Conservation (phyloP, 1,140 invertebrate genomes). For the Venturia canescens region DNA sequence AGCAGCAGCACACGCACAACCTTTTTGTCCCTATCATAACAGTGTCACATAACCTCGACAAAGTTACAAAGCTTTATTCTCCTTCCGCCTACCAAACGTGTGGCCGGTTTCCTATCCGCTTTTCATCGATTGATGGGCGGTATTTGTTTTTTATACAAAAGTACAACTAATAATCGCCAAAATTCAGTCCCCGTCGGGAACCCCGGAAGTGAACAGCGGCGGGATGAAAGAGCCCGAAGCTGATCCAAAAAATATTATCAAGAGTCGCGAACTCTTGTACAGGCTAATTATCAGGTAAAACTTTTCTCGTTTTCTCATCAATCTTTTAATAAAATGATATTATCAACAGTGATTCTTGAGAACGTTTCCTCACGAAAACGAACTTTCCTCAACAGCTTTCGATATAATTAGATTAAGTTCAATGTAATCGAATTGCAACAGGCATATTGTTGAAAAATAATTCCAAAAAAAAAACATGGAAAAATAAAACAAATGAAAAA, state of each 20-base stretch:
- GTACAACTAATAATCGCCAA: conserved; percentile 48
- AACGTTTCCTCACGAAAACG: no score
- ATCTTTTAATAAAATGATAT: no score
- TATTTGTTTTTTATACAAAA: not conserved
- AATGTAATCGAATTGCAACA: no score
- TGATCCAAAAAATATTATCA: conserved; percentile 86
- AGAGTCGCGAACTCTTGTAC: conserved; percentile 89
- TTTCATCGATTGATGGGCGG: conserved; percentile 48
- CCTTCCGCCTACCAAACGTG: not conserved
- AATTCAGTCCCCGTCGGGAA: conserved; percentile 58
- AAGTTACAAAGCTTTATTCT: not conserved
- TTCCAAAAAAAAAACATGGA: no score
- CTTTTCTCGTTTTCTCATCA: conserved; percentile 28
- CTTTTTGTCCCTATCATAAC: conserved; percentile 8
- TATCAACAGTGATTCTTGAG: no score
- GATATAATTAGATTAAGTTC: no score
- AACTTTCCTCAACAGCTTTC: no score
- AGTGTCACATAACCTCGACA: conserved; percentile 36
- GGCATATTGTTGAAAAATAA: no score
- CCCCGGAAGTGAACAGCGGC: conserved; percentile 38
- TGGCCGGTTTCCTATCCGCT: conserved; percentile 21
- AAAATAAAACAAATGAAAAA: no score
- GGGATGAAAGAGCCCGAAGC: conserved; percentile 81
- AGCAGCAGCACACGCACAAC: not conserved
- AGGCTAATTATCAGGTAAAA: conserved; percentile 91